These are phyloP conservation scores for Cacatua alba DNA, from an alignment of 2,113 vertebrate species.

Conservation along the genomic window DNA sequence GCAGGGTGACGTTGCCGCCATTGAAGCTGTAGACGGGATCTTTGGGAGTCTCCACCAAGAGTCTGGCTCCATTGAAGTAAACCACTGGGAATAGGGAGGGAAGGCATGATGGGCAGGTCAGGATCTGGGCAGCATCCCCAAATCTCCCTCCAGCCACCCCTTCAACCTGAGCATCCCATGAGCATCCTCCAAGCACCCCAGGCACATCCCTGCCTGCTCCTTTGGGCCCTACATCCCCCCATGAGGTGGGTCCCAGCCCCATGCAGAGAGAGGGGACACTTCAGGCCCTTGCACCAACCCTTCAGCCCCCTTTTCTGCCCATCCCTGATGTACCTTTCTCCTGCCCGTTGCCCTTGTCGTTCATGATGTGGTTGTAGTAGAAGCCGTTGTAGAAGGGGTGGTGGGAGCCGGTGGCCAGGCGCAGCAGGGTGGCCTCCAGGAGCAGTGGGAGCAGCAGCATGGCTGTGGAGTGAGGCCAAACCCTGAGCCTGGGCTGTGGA, in stretches of 20 bases:
- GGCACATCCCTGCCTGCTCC: accelerated
- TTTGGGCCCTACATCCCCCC: background rate
- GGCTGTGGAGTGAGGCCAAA: accelerated
- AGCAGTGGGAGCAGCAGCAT: constrained; percentile 15
- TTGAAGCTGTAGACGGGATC: constrained; percentile 79
- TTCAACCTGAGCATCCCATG: background rate
- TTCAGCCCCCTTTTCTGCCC: background rate
- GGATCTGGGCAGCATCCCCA: background rate
- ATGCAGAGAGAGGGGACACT: background rate
- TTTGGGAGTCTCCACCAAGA: constrained; percentile 83
- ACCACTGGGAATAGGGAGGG: constrained; percentile 16
- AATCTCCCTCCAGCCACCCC: background rate
- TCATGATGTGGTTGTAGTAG: constrained; percentile 83
- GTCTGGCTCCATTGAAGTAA: constrained; percentile 79
- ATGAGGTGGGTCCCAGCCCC: background rate
- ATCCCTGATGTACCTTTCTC: constrained; percentile 66
- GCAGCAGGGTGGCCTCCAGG: constrained; percentile 68
- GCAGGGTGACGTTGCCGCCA: constrained; percentile 84
- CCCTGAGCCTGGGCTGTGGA: background rate
- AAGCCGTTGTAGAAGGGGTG: constrained; percentile 85
- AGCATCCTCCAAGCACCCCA: background rate
- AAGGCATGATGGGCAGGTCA: background rate
- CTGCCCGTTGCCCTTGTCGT: constrained; percentile 55
- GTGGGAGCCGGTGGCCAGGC: background rate
- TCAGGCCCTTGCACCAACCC: background rate